Evolutionary conservation across 2,888 invertebrate species (phyloP).

Genomic region (Spilosoma lubricipeda): DNA sequence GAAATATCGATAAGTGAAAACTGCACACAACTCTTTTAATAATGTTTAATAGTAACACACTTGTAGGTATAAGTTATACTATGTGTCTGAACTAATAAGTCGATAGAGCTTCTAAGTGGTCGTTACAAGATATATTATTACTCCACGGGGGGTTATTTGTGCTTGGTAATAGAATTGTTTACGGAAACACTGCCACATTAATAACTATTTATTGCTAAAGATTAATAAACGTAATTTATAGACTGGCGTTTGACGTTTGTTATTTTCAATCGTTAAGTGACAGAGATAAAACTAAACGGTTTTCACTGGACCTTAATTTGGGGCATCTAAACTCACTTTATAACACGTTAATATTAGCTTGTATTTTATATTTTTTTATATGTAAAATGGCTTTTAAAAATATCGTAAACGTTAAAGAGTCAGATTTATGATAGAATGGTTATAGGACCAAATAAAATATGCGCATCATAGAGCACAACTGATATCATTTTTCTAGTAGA

Average conservation of each 20-base stretch:
- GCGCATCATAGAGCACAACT: background rate
- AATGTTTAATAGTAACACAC: background rate
- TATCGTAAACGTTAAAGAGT: background rate
- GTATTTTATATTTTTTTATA: too few relatives aligned
- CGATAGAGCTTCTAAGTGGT: constrained; percentile 59
- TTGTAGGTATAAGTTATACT: background rate
- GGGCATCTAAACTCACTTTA: background rate
- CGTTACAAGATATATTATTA: constrained; percentile 55
- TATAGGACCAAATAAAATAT: background rate
- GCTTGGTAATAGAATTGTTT: constrained; percentile 65
- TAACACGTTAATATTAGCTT: too few relatives aligned
- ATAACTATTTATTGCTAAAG: constrained; percentile 20
- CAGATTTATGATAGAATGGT: background rate
- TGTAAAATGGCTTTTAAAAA: too few relatives aligned
- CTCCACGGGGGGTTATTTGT: constrained; percentile 70
- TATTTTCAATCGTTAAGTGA: background rate
- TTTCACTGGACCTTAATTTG: background rate
- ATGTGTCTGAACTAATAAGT: constrained; percentile 11
- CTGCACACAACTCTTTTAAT: background rate
- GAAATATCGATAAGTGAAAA: background rate
- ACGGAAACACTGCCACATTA: constrained; percentile 67
- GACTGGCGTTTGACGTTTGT: background rate
- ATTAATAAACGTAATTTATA: constrained; percentile 12
- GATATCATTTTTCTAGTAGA: background rate
- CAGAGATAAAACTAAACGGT: background rate